Percentiles rank a stretch among this genome's conserved stretches.
Conservation (phyloP, 2,797 vertebrate genomes). For the Synaphobranchus kaupii region DNA sequence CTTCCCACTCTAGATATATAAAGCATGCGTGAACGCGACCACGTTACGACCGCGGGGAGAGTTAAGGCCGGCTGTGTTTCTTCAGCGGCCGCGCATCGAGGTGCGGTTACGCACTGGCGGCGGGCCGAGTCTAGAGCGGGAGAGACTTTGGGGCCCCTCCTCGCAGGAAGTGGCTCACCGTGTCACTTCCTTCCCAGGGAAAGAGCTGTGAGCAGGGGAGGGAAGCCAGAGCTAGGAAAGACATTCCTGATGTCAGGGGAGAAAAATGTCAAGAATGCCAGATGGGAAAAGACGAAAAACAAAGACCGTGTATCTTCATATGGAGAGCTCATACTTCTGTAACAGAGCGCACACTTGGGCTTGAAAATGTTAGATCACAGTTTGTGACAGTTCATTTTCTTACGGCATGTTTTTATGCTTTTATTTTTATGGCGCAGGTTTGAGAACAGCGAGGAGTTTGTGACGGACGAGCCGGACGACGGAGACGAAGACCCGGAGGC, state of each 20-base stretch:
- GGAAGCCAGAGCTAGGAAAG: not conserved
- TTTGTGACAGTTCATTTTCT: not conserved
- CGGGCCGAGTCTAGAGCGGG: not conserved
- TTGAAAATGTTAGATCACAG: not conserved
- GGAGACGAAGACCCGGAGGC: slow-evolving; percentile 74
- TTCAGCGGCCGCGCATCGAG: not conserved
- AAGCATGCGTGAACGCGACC: too few relatives aligned
- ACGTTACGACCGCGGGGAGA: not conserved
- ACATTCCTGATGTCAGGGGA: not conserved
- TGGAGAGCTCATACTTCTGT: not conserved
- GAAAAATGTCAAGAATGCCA: slow-evolving; percentile 16
- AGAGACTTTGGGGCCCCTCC: not conserved
- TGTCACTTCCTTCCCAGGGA: slow-evolving; percentile 2
- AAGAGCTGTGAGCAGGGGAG: not conserved
- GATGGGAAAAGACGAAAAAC: not conserved
- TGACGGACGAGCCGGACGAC: slow-evolving; percentile 68
- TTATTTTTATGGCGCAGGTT: slow-evolving; percentile 63
- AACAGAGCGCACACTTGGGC: not conserved
- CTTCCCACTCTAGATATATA: not conserved
- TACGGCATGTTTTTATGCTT: not conserved
- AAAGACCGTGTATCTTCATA: not conserved
- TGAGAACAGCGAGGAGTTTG: slow-evolving; percentile 71
- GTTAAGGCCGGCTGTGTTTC: not conserved
- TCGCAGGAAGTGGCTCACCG: slow-evolving; percentile 24
- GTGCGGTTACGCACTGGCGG: not conserved